Evolutionary conservation across 1,140 invertebrate species (phyloP).

Genomic region (Anastatus disparis): DNA sequence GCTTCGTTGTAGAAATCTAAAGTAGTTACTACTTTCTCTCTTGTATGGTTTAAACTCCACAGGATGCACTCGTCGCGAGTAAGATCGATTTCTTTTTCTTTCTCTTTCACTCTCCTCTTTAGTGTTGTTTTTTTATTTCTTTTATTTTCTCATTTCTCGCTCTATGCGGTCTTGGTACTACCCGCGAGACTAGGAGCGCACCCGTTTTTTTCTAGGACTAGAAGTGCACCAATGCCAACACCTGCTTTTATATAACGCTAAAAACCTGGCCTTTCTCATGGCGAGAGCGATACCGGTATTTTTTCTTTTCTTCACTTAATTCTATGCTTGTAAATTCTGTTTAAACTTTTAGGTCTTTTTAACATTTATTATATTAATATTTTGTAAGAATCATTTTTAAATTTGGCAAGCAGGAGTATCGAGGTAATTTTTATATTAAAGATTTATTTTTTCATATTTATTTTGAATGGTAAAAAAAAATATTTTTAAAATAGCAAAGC

Average conservation of each 20-base stretch:
- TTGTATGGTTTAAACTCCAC: background rate
- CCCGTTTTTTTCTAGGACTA: slow-evolving; percentile 28
- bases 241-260: slow-evolving; percentile 37
- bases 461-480: no score
- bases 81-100: slow-evolving; percentile 32
- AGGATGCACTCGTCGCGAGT: slow-evolving; percentile 30
- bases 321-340: no score
- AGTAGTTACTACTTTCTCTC: background rate
- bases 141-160: slow-evolving; percentile 32
- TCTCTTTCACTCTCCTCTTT: no score
- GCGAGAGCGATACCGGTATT: slow-evolving; percentile 17
- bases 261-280: slow-evolving; percentile 12
- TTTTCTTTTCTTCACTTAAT: background rate
- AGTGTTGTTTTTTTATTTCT: background rate
- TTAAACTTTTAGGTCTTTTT: no score
- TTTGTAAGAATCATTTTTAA: no score
- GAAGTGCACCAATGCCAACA: slow-evolving; percentile 32
- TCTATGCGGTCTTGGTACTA: slow-evolving; percentile 12
- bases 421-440: no score
- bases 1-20: slow-evolving; percentile 16
- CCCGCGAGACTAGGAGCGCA: background rate
- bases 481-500: no score
- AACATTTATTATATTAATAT: no score
- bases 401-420: no score
- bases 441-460: no score